These are phyloP conservation scores for Okapia johnstoni DNA, from an alignment of 2,113 vertebrate genomes.

Conservation along the genomic window DNA sequence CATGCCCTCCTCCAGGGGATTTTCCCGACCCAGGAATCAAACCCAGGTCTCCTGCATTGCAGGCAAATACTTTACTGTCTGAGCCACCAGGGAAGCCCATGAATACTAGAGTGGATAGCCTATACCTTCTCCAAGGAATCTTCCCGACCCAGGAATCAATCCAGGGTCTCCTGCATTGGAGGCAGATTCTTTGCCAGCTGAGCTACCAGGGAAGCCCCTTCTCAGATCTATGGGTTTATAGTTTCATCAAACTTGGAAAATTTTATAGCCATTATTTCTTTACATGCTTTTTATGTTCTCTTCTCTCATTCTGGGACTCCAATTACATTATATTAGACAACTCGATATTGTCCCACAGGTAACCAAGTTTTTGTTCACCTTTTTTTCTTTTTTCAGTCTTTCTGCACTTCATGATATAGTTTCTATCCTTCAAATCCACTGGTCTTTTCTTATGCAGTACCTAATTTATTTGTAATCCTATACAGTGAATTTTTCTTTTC, in stretches of 20 bases:
- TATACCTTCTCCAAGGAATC: neutral
- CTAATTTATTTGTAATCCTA: neutral
- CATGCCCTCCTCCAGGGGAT: neutral
- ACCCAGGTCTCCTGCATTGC: neutral
- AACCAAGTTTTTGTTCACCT: neutral
- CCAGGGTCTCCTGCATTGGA: neutral
- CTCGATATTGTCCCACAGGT: neutral
- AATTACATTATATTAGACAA: neutral
- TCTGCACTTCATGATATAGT: neutral
- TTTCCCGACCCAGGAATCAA: neutral
- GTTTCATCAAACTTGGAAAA: neutral
- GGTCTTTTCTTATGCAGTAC: neutral
- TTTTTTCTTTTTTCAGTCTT: neutral
- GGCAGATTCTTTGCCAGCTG: neutral
- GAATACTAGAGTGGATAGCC: neutral
- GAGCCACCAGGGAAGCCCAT: neutral
- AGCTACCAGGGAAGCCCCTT: neutral
- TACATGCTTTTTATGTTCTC: neutral
- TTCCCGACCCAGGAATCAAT: neutral
- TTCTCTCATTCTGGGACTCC: neutral
- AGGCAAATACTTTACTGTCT: neutral
- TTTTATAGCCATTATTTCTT: neutral
- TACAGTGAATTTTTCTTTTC: neutral
- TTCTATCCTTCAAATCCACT: neutral
- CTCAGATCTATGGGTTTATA: neutral